Conservation (phyloP, 2,888 invertebrate species). For the Steinernema carpocapsae region DNA sequence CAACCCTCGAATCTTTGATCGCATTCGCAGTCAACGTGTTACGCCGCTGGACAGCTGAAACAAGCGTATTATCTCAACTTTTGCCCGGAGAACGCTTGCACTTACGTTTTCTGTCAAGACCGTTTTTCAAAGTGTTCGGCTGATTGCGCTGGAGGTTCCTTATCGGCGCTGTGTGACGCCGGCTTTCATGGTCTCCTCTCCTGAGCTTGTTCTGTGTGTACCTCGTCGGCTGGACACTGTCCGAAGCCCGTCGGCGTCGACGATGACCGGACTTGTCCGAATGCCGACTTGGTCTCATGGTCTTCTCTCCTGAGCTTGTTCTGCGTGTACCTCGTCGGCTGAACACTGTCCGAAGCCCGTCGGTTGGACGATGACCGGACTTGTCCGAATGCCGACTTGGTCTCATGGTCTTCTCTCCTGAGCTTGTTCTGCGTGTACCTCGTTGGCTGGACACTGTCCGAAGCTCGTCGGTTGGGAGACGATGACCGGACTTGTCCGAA, state of each 20-base stretch:
- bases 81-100: background rate
- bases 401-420: background rate
- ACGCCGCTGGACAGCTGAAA: background rate
- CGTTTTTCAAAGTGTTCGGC: constrained; percentile 18
- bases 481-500: background rate
- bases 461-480: constrained; percentile 4
- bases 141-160: background rate
- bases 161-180: constrained; percentile 23
- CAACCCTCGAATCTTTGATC: background rate
- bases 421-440: background rate
- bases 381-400: background rate
- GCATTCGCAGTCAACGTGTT: background rate
- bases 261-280: background rate
- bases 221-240: background rate
- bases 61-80: background rate
- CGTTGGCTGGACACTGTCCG: background rate
- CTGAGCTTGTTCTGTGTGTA: background rate
- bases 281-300: background rate
- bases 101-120: constrained; percentile 7
- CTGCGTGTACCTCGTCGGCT: background rate
- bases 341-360: too few species aligned
- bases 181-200: background rate
- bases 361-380: too few species aligned
- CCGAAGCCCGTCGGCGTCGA: too few species aligned
- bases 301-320: background rate